These are phyloP conservation scores for Mustela erminea DNA, from an alignment of 2,797 vertebrate species.

Conservation along the genomic window DNA sequence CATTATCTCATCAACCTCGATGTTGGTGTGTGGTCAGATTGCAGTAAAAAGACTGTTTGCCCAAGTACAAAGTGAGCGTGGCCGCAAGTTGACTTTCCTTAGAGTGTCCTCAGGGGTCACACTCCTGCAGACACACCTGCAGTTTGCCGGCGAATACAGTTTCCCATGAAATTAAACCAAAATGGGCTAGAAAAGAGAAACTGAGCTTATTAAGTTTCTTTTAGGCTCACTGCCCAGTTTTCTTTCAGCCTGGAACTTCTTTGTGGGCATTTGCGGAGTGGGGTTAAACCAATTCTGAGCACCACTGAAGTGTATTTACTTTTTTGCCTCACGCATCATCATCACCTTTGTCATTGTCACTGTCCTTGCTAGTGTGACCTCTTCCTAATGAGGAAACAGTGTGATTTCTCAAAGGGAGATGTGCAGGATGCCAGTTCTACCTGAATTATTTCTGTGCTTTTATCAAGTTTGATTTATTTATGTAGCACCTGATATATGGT, in stretches of 20 bases:
- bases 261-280: neutral
- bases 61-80: neutral
- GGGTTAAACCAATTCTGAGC: neutral
- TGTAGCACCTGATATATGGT: neutral
- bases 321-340: neutral
- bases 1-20: slow-evolving; percentile 24
- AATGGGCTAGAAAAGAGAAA: neutral
- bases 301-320: neutral
- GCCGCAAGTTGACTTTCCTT: neutral
- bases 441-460: neutral
- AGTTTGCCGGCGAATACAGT: neutral
- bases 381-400: neutral
- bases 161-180: neutral
- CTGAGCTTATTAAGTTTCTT: neutral
- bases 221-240: neutral
- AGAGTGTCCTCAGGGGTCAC: neutral
- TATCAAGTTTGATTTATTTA: neutral
- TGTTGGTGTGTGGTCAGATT: neutral
- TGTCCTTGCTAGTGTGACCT: neutral
- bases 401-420: slow-evolving; percentile 29
- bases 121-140: neutral
- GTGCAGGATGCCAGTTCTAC: neutral
- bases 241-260: neutral
- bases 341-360: neutral
- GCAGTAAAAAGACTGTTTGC: neutral